Base-by-base conservation (phyloP, 2,797 vertebrate species). In the Crax fasciolata region DNA sequence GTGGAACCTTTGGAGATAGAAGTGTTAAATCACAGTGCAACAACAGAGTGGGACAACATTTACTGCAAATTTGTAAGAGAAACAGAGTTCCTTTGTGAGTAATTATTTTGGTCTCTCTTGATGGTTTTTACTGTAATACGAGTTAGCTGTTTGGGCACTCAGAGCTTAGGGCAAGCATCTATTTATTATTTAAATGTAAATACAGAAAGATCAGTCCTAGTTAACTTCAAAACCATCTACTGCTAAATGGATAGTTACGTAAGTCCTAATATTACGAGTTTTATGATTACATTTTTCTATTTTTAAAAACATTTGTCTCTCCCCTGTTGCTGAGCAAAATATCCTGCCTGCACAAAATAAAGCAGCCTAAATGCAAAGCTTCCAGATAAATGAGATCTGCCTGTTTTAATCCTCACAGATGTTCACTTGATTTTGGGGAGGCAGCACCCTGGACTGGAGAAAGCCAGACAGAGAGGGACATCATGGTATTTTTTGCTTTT, bases 101-200 rank as follows among this genome's bases (percentile, higher is more conserved):
- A 76, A 75, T 73, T 82, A 67, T 55, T 68, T 67, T 5, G 70
- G 82, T 81, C 39, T 30, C 41, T 75, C 75, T 73, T 67, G 74
- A 82, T 90, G 90, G 43, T 21, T 95, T 94, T 93, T 91, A 83
- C 58, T 57, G 89, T n/a, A 89, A 91, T 54, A 44, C 0, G 79
- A 87, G 55, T 83, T 85, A 80, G 94, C 82, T 91, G 84, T 72
- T 87, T 75, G 65, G 82, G 65, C 54, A 44, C 49, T 88, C 4
- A 0, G 86, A 83, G 75, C 93, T 83, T 59, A 71, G 68, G 75
- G 79, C 87, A 93, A 85, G 44, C 79, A 83, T 87, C 92, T 89
- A 92, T 92, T 95, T 96, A 81, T 91, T 81, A 94, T 87, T 94
- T 66, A 89, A 94, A 96, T 86, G 76, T 95, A 97, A 97, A 96